Percentiles rank a stretch among this genome's conserved stretches.
Evolutionary conservation across 2,113 vertebrate species (phyloP).

Genomic region (Myxocyprinus asiaticus): DNA sequence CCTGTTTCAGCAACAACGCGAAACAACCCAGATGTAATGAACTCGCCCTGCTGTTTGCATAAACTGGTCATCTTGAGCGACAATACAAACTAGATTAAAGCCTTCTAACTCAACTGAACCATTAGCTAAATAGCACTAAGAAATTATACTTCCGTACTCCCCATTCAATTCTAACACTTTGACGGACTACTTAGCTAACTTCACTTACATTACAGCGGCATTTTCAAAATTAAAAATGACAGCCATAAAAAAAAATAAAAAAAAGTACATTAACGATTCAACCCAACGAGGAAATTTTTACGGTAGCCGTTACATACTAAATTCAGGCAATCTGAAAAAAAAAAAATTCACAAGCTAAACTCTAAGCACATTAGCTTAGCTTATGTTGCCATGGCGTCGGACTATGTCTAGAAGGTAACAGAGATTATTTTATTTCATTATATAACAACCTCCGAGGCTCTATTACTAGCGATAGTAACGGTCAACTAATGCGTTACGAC

Average conservation of each 20-base stretch:
- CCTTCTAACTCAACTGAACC: too few relatives aligned
- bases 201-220: background rate
- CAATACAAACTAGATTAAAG: too few relatives aligned
- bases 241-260: too few relatives aligned
- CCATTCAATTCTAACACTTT: background rate
- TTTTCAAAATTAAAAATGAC: background rate
- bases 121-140: background rate
- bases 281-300: background rate
- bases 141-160: background rate
- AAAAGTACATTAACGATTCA: background rate
- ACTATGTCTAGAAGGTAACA: too few relatives aligned
- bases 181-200: background rate
- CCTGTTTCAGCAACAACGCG: background rate
- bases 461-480: too few relatives aligned
- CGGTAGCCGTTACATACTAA: too few relatives aligned
- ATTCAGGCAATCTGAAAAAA: background rate
- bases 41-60: too few relatives aligned
- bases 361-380: slow-evolving; percentile 25
- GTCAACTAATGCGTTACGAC: too few relatives aligned
- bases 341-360: background rate
- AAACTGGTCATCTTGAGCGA: too few relatives aligned
- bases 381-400: slow-evolving; percentile 25
- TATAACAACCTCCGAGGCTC: too few relatives aligned
- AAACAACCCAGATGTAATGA: too few relatives aligned
- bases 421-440: background rate